Evolutionary conservation across 92 coral and sea anemone genomes (phyloP), one percentile per base, ranked within the genome.

Genomic region (Palythoa heliodiscus): DNA sequence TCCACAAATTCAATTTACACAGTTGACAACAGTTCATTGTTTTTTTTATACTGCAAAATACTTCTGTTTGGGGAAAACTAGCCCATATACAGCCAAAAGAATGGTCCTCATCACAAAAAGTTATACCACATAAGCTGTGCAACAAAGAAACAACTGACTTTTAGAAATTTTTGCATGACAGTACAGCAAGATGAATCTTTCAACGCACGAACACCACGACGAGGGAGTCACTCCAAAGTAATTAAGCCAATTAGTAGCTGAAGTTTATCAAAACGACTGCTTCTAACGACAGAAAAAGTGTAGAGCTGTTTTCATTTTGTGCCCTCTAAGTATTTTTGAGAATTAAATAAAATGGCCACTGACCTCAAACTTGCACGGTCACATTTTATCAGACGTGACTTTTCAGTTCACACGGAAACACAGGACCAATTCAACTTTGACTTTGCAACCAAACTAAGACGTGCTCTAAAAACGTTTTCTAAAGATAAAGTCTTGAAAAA

Each of bases 181-280:
- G 66, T 54, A 11, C 47, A 75, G 43, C 20, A 10, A 25, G n/a
- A 54, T 54, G 47, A 53, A 40, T 29, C 67, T 2, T 61, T 50
- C 40, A 35, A 52, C 23, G 22, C 19, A 54, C 71, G 47, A 17
- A 80, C 57, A 48, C 14, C 20, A 48, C 58, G 64, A 40, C 19
- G 10, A 80, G 23, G 52, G 70, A 63, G 69, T 47, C 84, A 80
- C 84, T 80, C 48, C 66, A 76, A 47, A 63, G 39, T 48, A 66
- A 78, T 78, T 78, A 80, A 80, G 61, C 73, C 60, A 66, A 66
- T 66, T 66, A 66, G 39, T 22, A 35, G 7, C 19, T 43, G 52
- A 40, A 68, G 43, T 61, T 20, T 37, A 58, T 37, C 70, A 17
- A 58, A 66, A 47, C 3, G 25, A 57, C 17, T 58, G n/a, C 77